Base-by-base conservation (phyloP, 2,888 invertebrate species). In the Danaus chrysippus region DNA sequence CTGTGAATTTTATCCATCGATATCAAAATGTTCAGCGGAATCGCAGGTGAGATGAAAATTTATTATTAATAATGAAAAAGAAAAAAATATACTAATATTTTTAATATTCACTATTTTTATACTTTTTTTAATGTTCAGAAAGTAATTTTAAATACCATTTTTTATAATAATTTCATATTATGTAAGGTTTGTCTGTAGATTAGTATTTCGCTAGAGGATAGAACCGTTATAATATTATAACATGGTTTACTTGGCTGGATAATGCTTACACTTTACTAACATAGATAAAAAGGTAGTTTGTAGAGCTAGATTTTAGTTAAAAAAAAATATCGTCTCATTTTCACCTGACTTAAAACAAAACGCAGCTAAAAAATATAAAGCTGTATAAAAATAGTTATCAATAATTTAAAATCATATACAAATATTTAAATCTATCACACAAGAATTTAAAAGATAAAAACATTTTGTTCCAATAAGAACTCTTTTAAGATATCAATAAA, bases 1-100 rank as follows among this genome's bases (percentile, higher is more conserved):
- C 11, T 49, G 49, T 49, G 49, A 49, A 49, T 17, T 49, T 49
- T 17, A 49, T 10, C 13, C 46, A 46, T n/a, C 46, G 46, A 46
- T 13, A 11, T 17, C 49, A 87, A 83, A 80, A 91, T 91, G 91
- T 91, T 91, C 78, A 90, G 87, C 76, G 85, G 86, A 79, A 90
- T 91, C 76, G 87, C 90, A 83, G 91, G 91, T 90, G 66, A 80
- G 69, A 58, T 53, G 19, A 60, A 9, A 53, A 43, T 56, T 13
- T 10, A 13, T 15, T 5, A 55, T 17, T 46, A 41, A 42, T 13
- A 19, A 15, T 34, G n/a, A 19, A 10, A 13, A n/a, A 44, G 0
- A 17, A 57, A 13, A 13, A 34, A 34, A 1, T 1, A 5, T 13
- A 9, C n/a, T 11, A 44, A 34, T 13, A 41, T 41, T 23, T 59